A percentile compares a stretch with the other conserved stretches of the same genome.
Evolutionary conservation across 2,113 vertebrate genomes (phyloP).

Genomic region (Psephotus haematonotus): DNA sequence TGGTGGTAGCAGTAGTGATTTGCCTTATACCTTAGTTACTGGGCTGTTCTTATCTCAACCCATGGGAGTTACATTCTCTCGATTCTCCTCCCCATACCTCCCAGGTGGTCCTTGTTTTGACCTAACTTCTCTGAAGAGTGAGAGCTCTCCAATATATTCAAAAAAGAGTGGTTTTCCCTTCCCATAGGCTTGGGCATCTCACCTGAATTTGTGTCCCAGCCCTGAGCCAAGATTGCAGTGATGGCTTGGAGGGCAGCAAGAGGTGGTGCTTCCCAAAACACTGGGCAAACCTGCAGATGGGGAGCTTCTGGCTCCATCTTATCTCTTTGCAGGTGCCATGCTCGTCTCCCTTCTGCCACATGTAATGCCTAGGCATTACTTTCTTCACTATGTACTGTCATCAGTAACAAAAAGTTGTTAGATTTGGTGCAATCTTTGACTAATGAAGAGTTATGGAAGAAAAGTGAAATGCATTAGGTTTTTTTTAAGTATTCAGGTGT

Average conservation of each 20-base stretch:
- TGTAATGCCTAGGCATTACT: not conserved
- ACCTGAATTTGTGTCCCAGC: not conserved
- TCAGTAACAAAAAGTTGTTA: not conserved
- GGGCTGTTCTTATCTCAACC: too few species aligned
- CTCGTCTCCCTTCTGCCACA: not conserved
- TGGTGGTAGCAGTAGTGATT: too few species aligned
- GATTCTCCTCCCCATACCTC: too few species aligned
- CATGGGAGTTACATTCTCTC: too few species aligned
- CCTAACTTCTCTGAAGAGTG: not conserved
- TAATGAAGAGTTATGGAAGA: not conserved
- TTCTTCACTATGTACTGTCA: not conserved
- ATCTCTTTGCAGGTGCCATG: accelerated
- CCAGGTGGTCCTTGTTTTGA: not conserved
- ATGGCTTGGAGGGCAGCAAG: not conserved
- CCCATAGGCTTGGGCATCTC: not conserved
- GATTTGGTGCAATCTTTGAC: not conserved
- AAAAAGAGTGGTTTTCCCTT: not conserved
- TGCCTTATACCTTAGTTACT: too few species aligned
- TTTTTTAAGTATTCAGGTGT: not conserved
- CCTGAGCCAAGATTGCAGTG: not conserved
- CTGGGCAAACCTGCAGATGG: not conserved
- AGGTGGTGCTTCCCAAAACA: not conserved
- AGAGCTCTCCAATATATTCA: not conserved
- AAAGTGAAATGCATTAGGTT: not conserved
- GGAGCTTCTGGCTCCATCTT: not conserved